Conservation (phyloP, 1,140 invertebrate species). For the Calliopsis andreniformis region DNA sequence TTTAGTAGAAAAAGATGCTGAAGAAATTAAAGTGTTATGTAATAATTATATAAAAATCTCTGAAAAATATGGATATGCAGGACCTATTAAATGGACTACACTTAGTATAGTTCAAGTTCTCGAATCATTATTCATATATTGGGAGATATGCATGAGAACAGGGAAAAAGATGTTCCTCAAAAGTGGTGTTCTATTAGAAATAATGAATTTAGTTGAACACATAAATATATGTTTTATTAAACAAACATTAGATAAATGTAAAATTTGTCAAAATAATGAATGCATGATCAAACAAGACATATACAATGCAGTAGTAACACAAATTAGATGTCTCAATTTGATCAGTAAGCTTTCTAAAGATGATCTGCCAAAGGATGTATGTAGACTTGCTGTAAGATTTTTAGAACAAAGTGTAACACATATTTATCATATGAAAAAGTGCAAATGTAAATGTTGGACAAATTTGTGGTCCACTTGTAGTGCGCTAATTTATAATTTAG, state of each 20-base stretch:
- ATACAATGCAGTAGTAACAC: conserved; percentile 46
- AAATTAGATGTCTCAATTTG: conserved; percentile 44
- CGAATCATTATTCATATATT: conserved; percentile 59
- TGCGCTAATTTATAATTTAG: conserved; percentile 64
- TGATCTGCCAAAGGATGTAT: conserved; percentile 44
- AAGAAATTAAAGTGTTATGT: conserved; percentile 29
- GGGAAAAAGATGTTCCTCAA: conserved; percentile 34
- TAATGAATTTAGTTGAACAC: conserved; percentile 40
- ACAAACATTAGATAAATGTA: conserved; percentile 45
- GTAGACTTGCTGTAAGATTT: conserved; percentile 25
- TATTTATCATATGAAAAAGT: conserved; percentile 52
- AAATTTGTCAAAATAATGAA: conserved; percentile 28
- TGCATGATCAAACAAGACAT: conserved; percentile 62
- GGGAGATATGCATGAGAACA: conserved; percentile 50
- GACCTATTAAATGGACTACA: conserved; percentile 42
- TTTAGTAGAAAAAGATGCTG: conserved; percentile 17
- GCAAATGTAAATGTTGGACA: conserved; percentile 58
- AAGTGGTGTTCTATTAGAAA: conserved; percentile 32
- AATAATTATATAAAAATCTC: conserved; percentile 35
- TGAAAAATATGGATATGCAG: conserved; percentile 35
- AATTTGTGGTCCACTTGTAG: conserved; percentile 58
- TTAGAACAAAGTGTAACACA: conserved; percentile 47
- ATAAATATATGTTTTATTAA: conserved; percentile 37
- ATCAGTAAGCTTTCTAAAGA: conserved; percentile 46
- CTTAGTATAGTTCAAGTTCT: conserved; percentile 37